phyloP scores from a whole-genome alignment of 1,140 invertebrate genomes.

The Pseudoatta argentina region DNA sequence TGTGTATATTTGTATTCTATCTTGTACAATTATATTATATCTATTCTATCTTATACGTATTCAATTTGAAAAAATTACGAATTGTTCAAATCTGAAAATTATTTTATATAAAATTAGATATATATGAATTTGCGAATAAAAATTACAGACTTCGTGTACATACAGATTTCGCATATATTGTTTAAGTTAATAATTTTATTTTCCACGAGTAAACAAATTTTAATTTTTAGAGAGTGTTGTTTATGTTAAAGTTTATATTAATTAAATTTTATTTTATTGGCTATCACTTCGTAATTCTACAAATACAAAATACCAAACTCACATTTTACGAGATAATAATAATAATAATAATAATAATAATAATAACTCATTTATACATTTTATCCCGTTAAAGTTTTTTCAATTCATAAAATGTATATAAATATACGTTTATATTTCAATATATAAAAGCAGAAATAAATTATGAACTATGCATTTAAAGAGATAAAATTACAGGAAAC shows the following conservation, averaged over 20 bases:
- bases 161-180: not conserved
- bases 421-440: not conserved
- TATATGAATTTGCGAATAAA: not conserved
- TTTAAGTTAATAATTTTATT: conserved; percentile 6
- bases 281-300: conserved; percentile 3
- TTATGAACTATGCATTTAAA: conserved; percentile 16
- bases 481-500: conserved; percentile 32
- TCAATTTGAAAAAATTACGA: conserved; percentile 2
- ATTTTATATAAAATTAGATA: not conserved
- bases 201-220: not conserved
- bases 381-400: conserved; percentile 27
- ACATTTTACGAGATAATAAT: not conserved
- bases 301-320: not conserved
- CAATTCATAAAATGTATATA: not conserved
- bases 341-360: not conserved
- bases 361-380: conserved; percentile 30
- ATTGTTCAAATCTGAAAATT: not conserved
- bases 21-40: too few relatives aligned
- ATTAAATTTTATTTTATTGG: conserved; percentile 24
- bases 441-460: conserved; percentile 2
- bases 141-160: not conserved
- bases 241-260: conserved; percentile 9
- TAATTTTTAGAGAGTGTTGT: not conserved
- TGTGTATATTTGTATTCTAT: not conserved
- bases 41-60: too few relatives aligned